Evolutionary conservation across 2,113 vertebrate species (phyloP), one percentile per base, ranked within the genome.

Genomic region (Amphilophus citrinellus): DNA sequence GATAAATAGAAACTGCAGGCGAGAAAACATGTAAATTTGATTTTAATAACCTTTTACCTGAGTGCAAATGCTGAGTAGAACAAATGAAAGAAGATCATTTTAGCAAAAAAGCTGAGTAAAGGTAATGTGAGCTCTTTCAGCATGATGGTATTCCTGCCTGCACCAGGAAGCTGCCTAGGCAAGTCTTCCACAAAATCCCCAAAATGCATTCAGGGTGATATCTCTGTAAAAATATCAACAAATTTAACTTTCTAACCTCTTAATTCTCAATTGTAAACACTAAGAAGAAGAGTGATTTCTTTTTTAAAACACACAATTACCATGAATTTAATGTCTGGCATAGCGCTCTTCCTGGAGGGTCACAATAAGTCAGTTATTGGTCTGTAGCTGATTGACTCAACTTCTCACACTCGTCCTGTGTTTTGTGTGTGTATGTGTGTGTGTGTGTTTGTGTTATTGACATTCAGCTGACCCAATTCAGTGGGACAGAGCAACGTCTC

Each of bases 401-500:
- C 39, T 66, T 63, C 68, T 82, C 30, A 6, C n/a, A 2, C 37
- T 1, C 15, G 1, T 35, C 7, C 14, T 11, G 56, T 50, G 62
- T 50, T 77, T 35, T 6, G 30, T 35, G 32, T 35, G 32, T 35
- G 32, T 35, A 6, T 35, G 32, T 35, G 61, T 65, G 22, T 71
- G 39, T 62, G 57, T 61, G 44, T 79, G 13, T 79, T 5, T 39
- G 27, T 32, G 60, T 1, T 53, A 18, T 73, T 32, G 82, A 80
- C 42, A 76, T 73, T 59, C 68, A 6, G 7, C 18, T 85, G 87
- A 88, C 91, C 91, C 75, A 87, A 71, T 89, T 87, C 20, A 73
- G 0, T 0, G 57, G 88, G 80, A 89, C 88, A 91, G 66, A 84
- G 80, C 71, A n/a, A 82, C 14, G 63, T 88, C 57, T 79, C 87